Conservation (phyloP, 2,113 vertebrate genomes). For the Anguilla japonica region DNA sequence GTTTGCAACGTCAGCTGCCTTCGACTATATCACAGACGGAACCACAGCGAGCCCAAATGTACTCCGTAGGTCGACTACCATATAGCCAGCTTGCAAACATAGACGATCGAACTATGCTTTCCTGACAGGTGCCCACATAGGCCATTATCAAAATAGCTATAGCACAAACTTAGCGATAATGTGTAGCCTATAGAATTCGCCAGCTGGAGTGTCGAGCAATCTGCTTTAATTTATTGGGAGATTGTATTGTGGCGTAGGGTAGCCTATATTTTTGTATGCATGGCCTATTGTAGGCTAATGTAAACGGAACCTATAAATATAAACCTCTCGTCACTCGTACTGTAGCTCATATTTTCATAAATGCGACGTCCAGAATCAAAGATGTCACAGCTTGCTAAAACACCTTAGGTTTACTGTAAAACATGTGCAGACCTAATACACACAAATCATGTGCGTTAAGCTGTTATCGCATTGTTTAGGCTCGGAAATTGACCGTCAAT, state of each 20-base stretch:
- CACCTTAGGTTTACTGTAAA: neutral
- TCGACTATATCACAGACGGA: neutral
- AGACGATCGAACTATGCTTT: neutral
- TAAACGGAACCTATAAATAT: neutral
- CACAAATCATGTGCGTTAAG: neutral
- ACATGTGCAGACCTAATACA: neutral
- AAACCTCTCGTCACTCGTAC: neutral
- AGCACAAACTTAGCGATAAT: neutral
- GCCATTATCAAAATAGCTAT: neutral
- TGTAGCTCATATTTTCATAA: neutral
- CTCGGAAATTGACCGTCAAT: too few species aligned
- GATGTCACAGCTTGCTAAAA: neutral
- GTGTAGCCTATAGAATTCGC: neutral
- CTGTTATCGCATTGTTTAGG: neutral
- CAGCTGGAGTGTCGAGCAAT: too few species aligned
- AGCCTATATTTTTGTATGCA: too few species aligned
- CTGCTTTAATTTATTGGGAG: neutral
- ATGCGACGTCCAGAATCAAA: neutral
- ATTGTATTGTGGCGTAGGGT: neutral
- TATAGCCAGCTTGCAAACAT: neutral
- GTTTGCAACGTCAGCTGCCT: neutral
- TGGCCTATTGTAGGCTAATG: too few species aligned
- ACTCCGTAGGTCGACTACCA: neutral
- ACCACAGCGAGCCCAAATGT: neutral
- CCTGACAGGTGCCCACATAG: neutral